A percentile compares a stretch with the other conserved stretches of the same genome.
Conservation (phyloP, 2,113 vertebrate genomes). For the Onychostoma macrolepis region DNA sequence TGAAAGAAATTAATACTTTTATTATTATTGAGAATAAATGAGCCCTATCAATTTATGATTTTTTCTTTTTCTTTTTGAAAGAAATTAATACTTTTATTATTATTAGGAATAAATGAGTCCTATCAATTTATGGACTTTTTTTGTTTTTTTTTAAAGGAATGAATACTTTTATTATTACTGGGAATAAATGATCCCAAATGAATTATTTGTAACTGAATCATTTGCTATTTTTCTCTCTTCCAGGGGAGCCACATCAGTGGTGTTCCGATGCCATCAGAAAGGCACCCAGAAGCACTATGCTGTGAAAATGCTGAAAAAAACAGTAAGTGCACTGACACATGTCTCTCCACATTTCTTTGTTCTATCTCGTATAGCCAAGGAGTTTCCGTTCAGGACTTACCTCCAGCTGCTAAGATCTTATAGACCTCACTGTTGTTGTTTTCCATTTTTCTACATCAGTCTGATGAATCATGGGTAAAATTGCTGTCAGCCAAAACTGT, state of each 20-base stretch:
- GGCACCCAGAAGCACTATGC: constrained; percentile 87
- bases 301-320: constrained; percentile 90
- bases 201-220: neutral
- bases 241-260: constrained; percentile 89
- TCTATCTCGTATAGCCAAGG: neutral
- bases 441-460: neutral
- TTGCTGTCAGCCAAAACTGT: constrained; percentile 13
- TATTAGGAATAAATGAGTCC: neutral
- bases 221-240: constrained; percentile 2
- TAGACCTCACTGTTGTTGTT: neutral
- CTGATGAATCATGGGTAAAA: constrained; percentile 6
- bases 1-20: neutral
- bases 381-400: neutral
- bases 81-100: too few species aligned
- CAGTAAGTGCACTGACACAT: constrained; percentile 76
- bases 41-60: too few species aligned
- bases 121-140: too few species aligned
- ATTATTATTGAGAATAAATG: neutral
- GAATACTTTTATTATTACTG: neutral
- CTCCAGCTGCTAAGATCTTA: constrained; percentile 3
- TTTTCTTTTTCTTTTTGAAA: too few species aligned
- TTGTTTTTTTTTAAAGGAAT: too few species aligned
- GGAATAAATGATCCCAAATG: neutral
- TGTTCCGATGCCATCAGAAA: constrained; percentile 88
- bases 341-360: constrained; percentile 9